Percentiles rank a stretch among this genome's conserved stretches.
These are phyloP conservation scores for Oscheius sp. DNA, from an alignment of 1,140 invertebrate genomes.

Conservation along the genomic window DNA sequence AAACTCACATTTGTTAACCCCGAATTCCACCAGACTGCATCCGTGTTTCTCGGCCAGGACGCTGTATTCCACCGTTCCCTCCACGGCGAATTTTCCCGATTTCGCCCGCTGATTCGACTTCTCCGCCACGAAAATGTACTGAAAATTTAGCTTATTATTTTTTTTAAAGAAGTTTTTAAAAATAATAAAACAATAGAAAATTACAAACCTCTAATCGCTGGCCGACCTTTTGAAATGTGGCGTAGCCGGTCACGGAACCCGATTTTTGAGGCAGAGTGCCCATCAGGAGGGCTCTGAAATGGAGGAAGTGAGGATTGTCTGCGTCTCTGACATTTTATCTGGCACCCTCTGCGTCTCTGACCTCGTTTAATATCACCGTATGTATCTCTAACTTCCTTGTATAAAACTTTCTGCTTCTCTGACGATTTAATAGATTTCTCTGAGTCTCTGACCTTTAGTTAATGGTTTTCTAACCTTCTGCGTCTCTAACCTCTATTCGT, in stretches of 20 bases:
- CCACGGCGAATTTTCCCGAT: not conserved
- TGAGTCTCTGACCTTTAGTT: too few species aligned
- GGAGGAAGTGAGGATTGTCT: not conserved
- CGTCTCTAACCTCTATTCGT: too few species aligned
- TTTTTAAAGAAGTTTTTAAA: too few species aligned
- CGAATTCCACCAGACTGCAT: constrained; percentile 2
- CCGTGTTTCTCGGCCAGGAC: not conserved
- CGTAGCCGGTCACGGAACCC: not conserved
- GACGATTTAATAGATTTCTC: too few species aligned
- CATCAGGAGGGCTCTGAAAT: not conserved
- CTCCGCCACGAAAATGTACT: not conserved
- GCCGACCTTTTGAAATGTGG: not conserved
- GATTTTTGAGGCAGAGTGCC: not conserved
- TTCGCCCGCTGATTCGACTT: not conserved
- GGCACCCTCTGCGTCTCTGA: too few species aligned
- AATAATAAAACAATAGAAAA: not conserved
- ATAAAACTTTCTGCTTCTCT: too few species aligned
- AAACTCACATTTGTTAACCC: not conserved
- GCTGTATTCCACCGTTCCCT: not conserved
- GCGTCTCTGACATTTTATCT: too few species aligned
- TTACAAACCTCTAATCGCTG: not conserved
- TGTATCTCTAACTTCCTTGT: too few species aligned
- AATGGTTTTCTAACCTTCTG: too few species aligned
- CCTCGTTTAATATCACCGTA: too few species aligned
- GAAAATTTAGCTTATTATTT: too few species aligned